A percentile compares a stretch with the other conserved stretches of the same genome.
These are phyloP conservation scores for Ormyrus thymus DNA, from an alignment of 2,888 invertebrate genomes.

Conservation along the genomic window DNA sequence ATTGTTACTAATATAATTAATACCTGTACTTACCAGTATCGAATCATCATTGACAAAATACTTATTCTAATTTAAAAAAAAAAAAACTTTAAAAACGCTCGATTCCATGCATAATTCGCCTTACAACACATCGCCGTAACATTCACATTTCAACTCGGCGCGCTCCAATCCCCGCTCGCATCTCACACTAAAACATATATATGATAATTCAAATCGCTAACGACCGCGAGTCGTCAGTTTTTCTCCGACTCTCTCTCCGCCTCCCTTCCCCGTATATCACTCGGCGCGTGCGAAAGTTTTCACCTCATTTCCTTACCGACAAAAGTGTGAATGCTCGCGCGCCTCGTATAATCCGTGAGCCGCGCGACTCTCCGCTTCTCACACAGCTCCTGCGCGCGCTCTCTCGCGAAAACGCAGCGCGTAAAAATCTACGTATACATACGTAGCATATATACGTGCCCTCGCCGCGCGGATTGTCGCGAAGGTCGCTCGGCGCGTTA, in stretches of 20 bases:
- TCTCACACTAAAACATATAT: no score
- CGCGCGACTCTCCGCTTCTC: slow-evolving; percentile 16
- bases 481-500: slow-evolving; percentile 60
- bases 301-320: slow-evolving; percentile 49
- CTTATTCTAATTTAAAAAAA: no score
- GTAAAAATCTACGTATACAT: neutral
- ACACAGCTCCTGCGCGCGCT: neutral
- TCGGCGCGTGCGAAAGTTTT: slow-evolving; percentile 52
- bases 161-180: no score
- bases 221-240: neutral
- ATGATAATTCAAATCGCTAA: no score
- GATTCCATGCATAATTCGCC: no score
- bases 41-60: no score
- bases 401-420: slow-evolving; percentile 21
- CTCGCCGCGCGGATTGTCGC: slow-evolving; percentile 14
- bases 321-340: slow-evolving; percentile 53
- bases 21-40: no score
- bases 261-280: slow-evolving; percentile 22
- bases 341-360: slow-evolving; percentile 1
- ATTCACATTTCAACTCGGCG: no score
- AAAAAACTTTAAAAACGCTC: no score
- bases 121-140: no score
- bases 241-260: neutral
- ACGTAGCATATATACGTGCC: neutral
- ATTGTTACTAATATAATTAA: no score